Conservation (phyloP, 2,113 vertebrate species). For the Triplophysa rosa region DNA sequence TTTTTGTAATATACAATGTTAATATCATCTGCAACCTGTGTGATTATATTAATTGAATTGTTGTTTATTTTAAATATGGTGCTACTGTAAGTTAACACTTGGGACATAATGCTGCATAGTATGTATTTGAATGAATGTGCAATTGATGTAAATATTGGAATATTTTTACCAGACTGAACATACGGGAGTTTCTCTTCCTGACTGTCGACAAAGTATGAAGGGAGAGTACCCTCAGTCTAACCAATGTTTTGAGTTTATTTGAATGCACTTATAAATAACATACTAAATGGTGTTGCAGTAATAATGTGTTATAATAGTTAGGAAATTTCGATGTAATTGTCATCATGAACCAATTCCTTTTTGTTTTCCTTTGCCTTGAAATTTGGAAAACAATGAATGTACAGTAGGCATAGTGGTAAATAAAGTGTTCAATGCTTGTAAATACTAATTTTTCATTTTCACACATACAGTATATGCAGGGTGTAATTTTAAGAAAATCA, state of each 20-base stretch:
- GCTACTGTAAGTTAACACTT: conserved; percentile 69
- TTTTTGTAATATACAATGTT: conserved; percentile 3
- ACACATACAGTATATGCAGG: background rate
- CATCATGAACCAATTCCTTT: conserved; percentile 14
- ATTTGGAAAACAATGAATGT: conserved; percentile 21
- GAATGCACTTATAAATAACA: conserved; percentile 33
- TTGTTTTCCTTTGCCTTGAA: conserved; percentile 26
- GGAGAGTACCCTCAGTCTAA: conserved; percentile 29
- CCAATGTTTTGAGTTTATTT: conserved; percentile 26
- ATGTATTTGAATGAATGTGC: conserved; percentile 79
- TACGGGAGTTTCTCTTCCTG: conserved; percentile 60
- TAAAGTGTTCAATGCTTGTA: conserved; percentile 60
- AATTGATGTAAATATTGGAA: conserved; percentile 79
- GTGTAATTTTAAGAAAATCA: too few species aligned
- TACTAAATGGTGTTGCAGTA: conserved; percentile 29
- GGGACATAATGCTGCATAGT: conserved; percentile 70
- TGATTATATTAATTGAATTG: conserved; percentile 51
- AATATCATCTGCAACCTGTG: conserved; percentile 19
- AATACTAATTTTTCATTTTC: background rate
- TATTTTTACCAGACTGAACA: conserved; percentile 74
- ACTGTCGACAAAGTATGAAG: conserved; percentile 3
- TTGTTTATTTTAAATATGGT: conserved; percentile 69
- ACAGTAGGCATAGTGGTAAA: conserved; percentile 58
- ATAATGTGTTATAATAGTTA: conserved; percentile 13
- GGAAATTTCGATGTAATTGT: conserved; percentile 15